Conservation (phyloP, 64 coral and sea anemone genomes). For the Montipora cactus region DNA sequence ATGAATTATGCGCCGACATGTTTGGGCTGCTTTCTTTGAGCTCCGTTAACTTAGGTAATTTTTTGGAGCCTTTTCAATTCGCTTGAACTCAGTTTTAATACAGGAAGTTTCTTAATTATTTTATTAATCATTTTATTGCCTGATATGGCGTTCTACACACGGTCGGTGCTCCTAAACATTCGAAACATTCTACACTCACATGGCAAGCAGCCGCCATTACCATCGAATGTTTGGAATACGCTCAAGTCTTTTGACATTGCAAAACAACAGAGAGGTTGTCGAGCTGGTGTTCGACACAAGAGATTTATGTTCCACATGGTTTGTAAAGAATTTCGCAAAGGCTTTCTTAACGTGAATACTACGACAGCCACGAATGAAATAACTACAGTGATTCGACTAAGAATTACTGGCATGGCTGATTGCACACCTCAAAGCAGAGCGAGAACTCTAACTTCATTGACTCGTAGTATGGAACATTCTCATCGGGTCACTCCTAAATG, state of each 20-base stretch:
- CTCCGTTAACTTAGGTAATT: too few species aligned
- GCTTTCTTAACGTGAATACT: conserved; percentile 46
- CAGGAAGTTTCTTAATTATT: too few species aligned
- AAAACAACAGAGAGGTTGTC: conserved; percentile 53
- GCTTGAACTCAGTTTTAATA: too few species aligned
- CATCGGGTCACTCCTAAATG: conserved; percentile 52
- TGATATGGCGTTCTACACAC: too few species aligned
- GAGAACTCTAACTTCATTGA: conserved; percentile 49
- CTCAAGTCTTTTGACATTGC: conserved; percentile 4
- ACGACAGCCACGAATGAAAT: conserved; percentile 50
- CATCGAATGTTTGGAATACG: conserved; percentile 5
- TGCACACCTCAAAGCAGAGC: conserved; percentile 40
- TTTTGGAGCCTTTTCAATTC: too few species aligned
- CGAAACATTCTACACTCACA: too few species aligned
- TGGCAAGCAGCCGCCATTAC: too few species aligned
- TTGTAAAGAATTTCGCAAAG: conserved; percentile 55
- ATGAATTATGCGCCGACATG: too few species aligned
- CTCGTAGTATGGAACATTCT: conserved; percentile 56
- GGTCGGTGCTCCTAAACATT: too few species aligned
- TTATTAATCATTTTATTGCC: too few species aligned
- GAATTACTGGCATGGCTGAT: conserved; percentile 50
- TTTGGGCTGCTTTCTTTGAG: too few species aligned
- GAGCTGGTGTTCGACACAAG: conserved; percentile 62
- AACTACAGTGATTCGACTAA: conserved; percentile 53
- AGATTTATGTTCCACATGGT: conserved; percentile 52